Conservation (phyloP, 2,888 invertebrate genomes). For the Caenorhabditis sp. region DNA sequence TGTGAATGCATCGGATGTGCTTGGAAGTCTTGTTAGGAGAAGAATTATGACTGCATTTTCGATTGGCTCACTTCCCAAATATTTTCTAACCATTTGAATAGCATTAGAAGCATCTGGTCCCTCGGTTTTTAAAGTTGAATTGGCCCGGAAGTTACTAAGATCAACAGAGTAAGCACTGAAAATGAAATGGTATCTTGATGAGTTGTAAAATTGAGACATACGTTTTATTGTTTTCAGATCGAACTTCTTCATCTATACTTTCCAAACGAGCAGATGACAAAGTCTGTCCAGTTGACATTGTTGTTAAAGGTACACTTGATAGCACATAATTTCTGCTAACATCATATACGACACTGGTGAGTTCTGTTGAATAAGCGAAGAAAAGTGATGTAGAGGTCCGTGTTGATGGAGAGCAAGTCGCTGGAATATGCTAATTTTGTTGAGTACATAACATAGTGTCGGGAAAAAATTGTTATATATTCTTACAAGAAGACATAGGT, state of each 20-base stretch:
- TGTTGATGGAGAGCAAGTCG: neutral
- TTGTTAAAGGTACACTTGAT: neutral
- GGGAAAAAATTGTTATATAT: no score
- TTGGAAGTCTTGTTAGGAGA: conserved; percentile 1
- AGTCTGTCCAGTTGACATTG: neutral
- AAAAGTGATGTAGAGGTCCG: conserved; percentile 5
- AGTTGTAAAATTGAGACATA: neutral
- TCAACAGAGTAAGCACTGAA: conserved; percentile 8
- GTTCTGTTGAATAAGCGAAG: conserved; percentile 26
- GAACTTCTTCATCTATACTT: neutral
- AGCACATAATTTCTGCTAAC: neutral
- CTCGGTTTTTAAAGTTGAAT: neutral
- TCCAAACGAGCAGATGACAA: neutral
- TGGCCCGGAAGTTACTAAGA: neutral
- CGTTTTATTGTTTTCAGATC: neutral
- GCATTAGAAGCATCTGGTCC: conserved; percentile 9
- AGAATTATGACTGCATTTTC: conserved; percentile 5
- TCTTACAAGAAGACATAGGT: no score
- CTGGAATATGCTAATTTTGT: neutral
- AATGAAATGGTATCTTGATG: neutral
- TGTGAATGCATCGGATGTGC: neutral
- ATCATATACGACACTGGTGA: conserved; percentile 2
- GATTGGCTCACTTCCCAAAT: neutral
- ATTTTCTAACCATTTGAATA: conserved; percentile 8
- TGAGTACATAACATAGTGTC: no score